Base-by-base conservation (phyloP, 2,113 vertebrate genomes). In the Antechinus flavipes region DNA sequence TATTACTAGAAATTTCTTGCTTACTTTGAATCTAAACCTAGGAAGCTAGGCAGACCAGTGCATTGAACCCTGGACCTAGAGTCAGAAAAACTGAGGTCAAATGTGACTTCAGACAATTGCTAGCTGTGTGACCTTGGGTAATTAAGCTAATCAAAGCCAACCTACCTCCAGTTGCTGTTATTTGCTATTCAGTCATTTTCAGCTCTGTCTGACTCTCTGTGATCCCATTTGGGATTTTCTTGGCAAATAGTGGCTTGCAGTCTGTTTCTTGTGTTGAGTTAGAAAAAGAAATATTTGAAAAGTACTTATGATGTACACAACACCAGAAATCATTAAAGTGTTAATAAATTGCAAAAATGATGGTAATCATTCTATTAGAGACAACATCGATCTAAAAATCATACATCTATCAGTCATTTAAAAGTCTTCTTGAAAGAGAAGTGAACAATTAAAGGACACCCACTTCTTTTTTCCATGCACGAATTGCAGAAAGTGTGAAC, bases 361-460 rank as follows among this genome's bases (percentile, higher is more conserved):
- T 54, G 93, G 24, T 68, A 93, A 96, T 96, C 95, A 89, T 93
- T 95, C 50, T 94, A 27, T 89, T n/a, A 94, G 26, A 26, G 19
- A 94, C 58, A 95, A 91, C 27, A 23, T 91, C 26, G 46, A 61
- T 89, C 61, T 92, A 91, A 96, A 97, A 92, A 89, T 2, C 49
- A 97, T 55, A 49, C 54, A 76, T 96, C 97, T 96, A 97, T 97
- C 96, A 90, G 92, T 98, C 98, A 98, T 96, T 96, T 95, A 93
- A 96, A 94, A 76, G 91, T 95, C 56, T 96, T 91, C 97, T 92
- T 96, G 97, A 90, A 95, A 91, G 96, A 97, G 96, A 98, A 97
- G 92, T 92, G 97, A 98, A 98, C 98, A 97, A 96, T 98, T 98
- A 98, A 98, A 98, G 97, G 96, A 96, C 95, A 97, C 95, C 98